Conservation (phyloP, 2,113 vertebrate genomes). For the Thamnophis sirtalis region DNA sequence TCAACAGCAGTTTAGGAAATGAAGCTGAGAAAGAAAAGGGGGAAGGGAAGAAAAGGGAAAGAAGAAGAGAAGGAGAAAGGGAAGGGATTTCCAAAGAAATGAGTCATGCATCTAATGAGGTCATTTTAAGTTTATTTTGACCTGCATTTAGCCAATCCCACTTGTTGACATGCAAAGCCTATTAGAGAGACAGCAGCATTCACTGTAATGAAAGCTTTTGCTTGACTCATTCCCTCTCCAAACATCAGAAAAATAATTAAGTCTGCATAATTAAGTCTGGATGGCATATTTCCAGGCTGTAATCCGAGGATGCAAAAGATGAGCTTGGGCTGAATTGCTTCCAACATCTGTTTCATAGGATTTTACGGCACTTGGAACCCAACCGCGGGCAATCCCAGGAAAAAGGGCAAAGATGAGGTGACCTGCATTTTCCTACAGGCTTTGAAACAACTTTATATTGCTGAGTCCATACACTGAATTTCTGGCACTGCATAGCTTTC, state of each 20-base stretch:
- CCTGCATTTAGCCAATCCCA: conserved; percentile 38
- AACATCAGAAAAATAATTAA: not conserved
- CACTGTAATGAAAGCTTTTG: not conserved
- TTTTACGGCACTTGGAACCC: not conserved
- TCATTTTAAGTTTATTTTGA: conserved; percentile 50
- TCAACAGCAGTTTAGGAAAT: conserved; percentile 50
- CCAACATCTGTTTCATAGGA: not conserved
- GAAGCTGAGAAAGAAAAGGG: conserved; percentile 18
- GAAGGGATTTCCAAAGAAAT: conserved; percentile 41
- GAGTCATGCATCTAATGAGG: conserved; percentile 31
- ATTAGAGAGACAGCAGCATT: not conserved
- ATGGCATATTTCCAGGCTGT: not conserved
- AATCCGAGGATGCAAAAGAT: not conserved
- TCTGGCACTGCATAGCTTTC: not conserved
- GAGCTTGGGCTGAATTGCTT: no score
- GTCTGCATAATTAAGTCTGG: not conserved
- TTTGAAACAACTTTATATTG: not conserved
- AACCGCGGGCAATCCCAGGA: not conserved
- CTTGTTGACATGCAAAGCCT: conserved; percentile 42
- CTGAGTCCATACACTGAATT: not conserved
- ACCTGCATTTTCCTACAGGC: not conserved
- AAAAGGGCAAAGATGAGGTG: not conserved
- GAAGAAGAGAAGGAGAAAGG: not conserved
- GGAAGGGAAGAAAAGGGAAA: not conserved
- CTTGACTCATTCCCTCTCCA: not conserved